A percentile compares a stretch with the other conserved stretches of the same genome.
phyloP scores from a whole-genome alignment of 2,888 invertebrate genomes.

The Oligia strigilis region DNA sequence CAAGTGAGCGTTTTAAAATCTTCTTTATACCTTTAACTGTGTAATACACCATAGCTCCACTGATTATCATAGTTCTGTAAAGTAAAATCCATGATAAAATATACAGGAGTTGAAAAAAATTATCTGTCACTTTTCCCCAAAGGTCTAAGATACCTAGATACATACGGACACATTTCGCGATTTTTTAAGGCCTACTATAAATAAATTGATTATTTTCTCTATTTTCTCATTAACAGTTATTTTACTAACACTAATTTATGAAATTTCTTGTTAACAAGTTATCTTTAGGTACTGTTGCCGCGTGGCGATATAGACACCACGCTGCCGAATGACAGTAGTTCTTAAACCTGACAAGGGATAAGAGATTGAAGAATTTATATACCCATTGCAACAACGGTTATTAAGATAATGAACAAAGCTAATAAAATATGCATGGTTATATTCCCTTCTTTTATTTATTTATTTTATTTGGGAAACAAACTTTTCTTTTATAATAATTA shows the following conservation, averaged over 20 bases:
- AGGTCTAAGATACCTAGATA: neutral
- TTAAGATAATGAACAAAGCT: conserved; percentile 18
- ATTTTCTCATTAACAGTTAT: neutral
- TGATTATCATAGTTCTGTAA: neutral
- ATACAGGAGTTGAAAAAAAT: neutral
- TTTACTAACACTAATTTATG: neutral
- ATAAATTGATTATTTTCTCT: neutral
- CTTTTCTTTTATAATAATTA: neutral
- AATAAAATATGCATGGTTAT: conserved; percentile 17
- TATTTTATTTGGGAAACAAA: no score
- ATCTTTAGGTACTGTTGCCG: neutral
- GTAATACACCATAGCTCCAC: neutral
- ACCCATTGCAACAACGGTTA: neutral
- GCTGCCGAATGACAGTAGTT: neutral
- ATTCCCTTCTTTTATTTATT: neutral
- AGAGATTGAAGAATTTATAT: neutral
- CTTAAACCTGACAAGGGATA: neutral
- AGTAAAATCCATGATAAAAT: neutral
- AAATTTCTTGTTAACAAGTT: neutral
- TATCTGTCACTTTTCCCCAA: neutral
- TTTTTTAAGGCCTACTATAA: neutral
- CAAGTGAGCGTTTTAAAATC: neutral
- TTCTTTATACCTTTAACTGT: neutral
- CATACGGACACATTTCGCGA: conserved; percentile 2
- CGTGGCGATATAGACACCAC: no score